These are phyloP conservation scores for Halichoeres trimaculatus DNA, from an alignment of 2,113 vertebrate species.

Conservation along the genomic window DNA sequence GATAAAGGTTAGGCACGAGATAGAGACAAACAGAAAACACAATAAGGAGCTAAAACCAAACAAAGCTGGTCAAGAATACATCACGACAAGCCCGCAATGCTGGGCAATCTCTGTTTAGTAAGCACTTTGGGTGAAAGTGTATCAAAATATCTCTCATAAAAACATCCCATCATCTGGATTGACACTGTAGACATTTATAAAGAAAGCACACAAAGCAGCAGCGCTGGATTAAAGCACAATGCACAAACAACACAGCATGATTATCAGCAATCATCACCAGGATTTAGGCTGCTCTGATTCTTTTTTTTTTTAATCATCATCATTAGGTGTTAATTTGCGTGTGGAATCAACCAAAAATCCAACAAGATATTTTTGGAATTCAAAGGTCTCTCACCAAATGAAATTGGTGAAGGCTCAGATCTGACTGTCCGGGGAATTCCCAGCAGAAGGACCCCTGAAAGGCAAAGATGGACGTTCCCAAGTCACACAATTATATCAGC, in stretches of 20 bases:
- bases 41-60: conserved; percentile 24
- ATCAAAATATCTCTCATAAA: not conserved
- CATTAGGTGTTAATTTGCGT: conserved; percentile 71
- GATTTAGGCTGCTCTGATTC: conserved; percentile 62
- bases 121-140: conserved; percentile 9
- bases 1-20: not conserved
- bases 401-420: conserved; percentile 87
- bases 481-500: conserved; percentile 85
- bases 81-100: not conserved
- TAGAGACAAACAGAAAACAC: conserved; percentile 15
- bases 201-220: conserved; percentile 66
- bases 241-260: conserved; percentile 63
- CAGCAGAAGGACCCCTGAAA: conserved; percentile 87
- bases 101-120: conserved; percentile 4
- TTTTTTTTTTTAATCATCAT: conserved; percentile 47
- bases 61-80: conserved; percentile 16
- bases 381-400: conserved; percentile 87
- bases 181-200: conserved; percentile 35
- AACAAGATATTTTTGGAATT: conserved; percentile 82
- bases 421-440: conserved; percentile 85
- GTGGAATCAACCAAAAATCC: conserved; percentile 76
- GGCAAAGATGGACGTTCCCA: conserved; percentile 86
- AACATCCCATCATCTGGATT: conserved; percentile 35
- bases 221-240: conserved; percentile 65
- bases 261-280: conserved; percentile 56